Evolutionary conservation across 2,113 vertebrate genomes (phyloP).

Genomic region (Ageneiosus marmoratus): DNA sequence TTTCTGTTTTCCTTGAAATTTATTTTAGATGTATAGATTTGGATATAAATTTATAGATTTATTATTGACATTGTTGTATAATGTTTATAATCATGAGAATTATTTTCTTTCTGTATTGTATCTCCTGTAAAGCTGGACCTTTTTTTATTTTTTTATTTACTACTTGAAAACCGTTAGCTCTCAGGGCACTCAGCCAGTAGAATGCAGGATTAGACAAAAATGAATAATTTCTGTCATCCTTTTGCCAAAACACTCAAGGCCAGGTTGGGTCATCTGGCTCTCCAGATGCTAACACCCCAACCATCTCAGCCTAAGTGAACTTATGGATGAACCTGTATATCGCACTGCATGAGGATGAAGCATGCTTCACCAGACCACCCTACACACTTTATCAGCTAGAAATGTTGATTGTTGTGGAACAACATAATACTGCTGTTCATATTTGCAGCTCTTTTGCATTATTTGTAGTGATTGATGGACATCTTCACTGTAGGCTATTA

Average conservation of each 20-base stretch:
- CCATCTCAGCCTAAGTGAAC: neutral
- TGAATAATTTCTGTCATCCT: slow-evolving; percentile 1
- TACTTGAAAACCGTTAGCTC: slow-evolving; percentile 4
- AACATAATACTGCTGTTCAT: neutral
- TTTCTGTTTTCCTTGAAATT: neutral
- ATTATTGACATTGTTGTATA: neutral
- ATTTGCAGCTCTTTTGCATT: neutral
- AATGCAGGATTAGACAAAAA: slow-evolving; percentile 40
- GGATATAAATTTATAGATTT: neutral
- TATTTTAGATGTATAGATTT: no score
- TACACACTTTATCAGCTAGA: neutral
- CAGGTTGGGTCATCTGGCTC: slow-evolving; percentile 24
- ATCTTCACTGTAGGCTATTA: neutral
- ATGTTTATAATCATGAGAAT: neutral
- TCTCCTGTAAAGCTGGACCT: neutral
- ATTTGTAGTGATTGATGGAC: neutral
- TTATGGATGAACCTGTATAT: neutral
- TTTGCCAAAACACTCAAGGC: slow-evolving; percentile 35
- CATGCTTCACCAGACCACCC: neutral
- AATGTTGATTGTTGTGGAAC: no score
- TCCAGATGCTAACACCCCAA: slow-evolving; percentile 23
- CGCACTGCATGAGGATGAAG: neutral
- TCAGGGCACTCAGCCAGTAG: neutral
- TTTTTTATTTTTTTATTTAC: neutral
- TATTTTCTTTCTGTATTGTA: neutral